Evolutionary conservation across 2,797 vertebrate species (phyloP).

Genomic region (Kryptopterus vitreolus): DNA sequence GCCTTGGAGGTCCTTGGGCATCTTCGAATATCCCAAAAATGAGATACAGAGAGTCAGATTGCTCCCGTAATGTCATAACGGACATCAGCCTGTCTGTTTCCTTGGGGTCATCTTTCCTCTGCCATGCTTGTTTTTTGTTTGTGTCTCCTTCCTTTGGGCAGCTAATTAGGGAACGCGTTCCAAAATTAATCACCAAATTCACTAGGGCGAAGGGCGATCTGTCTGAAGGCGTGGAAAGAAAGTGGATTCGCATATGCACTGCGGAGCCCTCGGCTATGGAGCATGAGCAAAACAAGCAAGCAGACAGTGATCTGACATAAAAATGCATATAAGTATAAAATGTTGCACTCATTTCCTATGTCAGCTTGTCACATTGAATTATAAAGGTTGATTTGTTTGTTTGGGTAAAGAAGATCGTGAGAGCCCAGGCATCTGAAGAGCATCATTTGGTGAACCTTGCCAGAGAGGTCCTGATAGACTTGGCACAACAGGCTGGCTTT

Average conservation of each 20-base stretch:
- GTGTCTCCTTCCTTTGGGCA: slow-evolving; percentile 95
- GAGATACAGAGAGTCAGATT: slow-evolving; percentile 73
- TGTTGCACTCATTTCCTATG: slow-evolving; percentile 98
- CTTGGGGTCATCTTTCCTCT: slow-evolving; percentile 91
- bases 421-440: slow-evolving; percentile 87
- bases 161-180: slow-evolving; percentile 98
- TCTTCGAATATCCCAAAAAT: slow-evolving; percentile 72
- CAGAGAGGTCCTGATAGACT: slow-evolving; percentile 62
- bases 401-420: slow-evolving; percentile 85
- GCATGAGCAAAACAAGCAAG: slow-evolving; percentile 86
- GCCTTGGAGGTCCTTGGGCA: slow-evolving; percentile 88
- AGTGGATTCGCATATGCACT: slow-evolving; percentile 81
- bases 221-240: slow-evolving; percentile 92
- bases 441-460: slow-evolving; percentile 84
- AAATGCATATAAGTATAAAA: slow-evolving; percentile 96
- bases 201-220: slow-evolving; percentile 98
- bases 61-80: slow-evolving; percentile 90
- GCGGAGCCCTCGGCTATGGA: slow-evolving; percentile 94
- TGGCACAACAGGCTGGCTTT: not conserved
- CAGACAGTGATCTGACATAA: slow-evolving; percentile 96
- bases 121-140: slow-evolving; percentile 78
- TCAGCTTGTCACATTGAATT: slow-evolving; percentile 99
- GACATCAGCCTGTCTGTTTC: slow-evolving; percentile 86
- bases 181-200: slow-evolving; percentile 99
- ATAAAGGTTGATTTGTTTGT: slow-evolving; percentile 97